Conservation (phyloP, 2,888 invertebrate species). For the Agrilus cyanescens region DNA sequence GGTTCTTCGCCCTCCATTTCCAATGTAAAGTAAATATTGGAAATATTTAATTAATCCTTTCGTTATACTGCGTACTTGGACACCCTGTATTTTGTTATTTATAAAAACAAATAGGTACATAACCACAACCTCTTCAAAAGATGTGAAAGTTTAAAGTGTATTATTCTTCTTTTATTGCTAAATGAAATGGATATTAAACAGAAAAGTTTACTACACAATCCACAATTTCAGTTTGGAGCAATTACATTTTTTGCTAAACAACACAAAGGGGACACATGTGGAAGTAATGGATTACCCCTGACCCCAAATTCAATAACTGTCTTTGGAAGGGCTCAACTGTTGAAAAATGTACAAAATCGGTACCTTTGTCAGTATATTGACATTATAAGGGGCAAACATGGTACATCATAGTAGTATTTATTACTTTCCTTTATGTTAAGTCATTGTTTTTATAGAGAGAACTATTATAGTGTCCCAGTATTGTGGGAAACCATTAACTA, state of each 20-base stretch:
- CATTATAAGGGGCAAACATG: slow-evolving; percentile 87
- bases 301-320: slow-evolving; percentile 95
- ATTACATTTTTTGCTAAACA: slow-evolving; percentile 84
- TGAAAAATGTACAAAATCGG: slow-evolving; percentile 67
- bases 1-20: too few species aligned
- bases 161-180: too few species aligned
- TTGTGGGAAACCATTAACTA: slow-evolving; percentile 52
- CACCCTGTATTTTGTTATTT: too few species aligned
- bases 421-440: neutral
- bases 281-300: slow-evolving; percentile 89
- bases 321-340: slow-evolving; percentile 72
- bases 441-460: slow-evolving; percentile 47
- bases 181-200: slow-evolving; percentile 7
- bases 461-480: slow-evolving; percentile 76
- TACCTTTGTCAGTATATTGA: slow-evolving; percentile 85
- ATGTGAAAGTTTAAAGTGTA: neutral
- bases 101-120: neutral
- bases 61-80: too few species aligned
- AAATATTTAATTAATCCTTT: too few species aligned
- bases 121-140: neutral
- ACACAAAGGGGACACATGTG: slow-evolving; percentile 84
- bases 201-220: slow-evolving; percentile 30
- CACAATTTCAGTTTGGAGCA: slow-evolving; percentile 60
- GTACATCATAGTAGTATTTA: slow-evolving; percentile 39
- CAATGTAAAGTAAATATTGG: too few species aligned